These are phyloP conservation scores for Lobophora halterata DNA, from an alignment of 2,888 invertebrate genomes.

Conservation along the genomic window DNA sequence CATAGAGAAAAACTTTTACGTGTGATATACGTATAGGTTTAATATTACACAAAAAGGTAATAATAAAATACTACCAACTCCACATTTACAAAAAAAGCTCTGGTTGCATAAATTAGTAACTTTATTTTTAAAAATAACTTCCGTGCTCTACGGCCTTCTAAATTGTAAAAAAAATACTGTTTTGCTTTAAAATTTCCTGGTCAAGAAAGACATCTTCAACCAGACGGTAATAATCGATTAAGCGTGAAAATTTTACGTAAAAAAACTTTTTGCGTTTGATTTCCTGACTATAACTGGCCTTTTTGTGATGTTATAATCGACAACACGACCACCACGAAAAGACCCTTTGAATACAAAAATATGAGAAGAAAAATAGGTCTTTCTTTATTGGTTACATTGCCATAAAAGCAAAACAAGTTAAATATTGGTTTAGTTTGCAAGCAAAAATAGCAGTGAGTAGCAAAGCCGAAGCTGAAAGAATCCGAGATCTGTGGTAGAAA, in stretches of 20 bases:
- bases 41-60: too few relatives aligned
- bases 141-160: too few relatives aligned
- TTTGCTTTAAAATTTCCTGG: conserved; percentile 15
- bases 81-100: too few relatives aligned
- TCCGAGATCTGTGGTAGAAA: too few relatives aligned
- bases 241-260: conserved; percentile 23
- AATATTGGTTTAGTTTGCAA: too few relatives aligned
- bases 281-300: conserved; percentile 21
- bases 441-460: too few relatives aligned
- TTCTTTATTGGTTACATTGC: conserved; percentile 8
- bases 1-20: too few relatives aligned
- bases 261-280: conserved; percentile 17
- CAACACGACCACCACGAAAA: conserved; percentile 6
- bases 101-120: too few relatives aligned
- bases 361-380: background rate
- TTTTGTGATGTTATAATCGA: conserved; percentile 18
- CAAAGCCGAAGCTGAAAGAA: too few relatives aligned
- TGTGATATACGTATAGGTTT: too few relatives aligned
- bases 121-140: too few relatives aligned
- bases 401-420: conserved; percentile 43
- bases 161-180: background rate
- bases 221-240: conserved; percentile 27
- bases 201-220: conserved; percentile 22
- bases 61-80: too few relatives aligned
- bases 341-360: conserved; percentile 2